Evolutionary conservation across 1,140 invertebrate genomes (phyloP), one percentile per base, ranked within the genome.

Genomic region (Drosophila sp.): DNA sequence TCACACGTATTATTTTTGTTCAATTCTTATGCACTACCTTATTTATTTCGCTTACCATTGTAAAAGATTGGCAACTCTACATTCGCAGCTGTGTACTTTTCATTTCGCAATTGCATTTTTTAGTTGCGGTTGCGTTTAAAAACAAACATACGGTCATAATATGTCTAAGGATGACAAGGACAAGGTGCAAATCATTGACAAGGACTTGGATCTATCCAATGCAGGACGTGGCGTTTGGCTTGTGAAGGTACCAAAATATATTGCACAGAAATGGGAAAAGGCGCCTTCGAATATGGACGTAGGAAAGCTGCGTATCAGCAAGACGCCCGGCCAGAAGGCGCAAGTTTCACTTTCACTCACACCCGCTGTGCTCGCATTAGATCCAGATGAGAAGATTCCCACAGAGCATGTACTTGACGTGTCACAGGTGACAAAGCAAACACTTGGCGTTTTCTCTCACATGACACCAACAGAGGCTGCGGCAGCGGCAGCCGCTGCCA

Each of bases 221-320:
- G 96, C 96, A 27, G 95, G 94, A 7, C 93, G 97, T 78, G 97
- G 97, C 36, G 97, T 99, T 7, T 99, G 98, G 98, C 93, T 99
- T 7, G 98, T 99, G 0, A 99, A 99, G 94, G 97, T 98, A 18
- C 98, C 98, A 2, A 99, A 99, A 93, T 99, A 98, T 93, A 96
- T 99, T 75, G 96, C 97, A 2, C 96, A 78, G 93, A 95, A 84
- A 96, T 95, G 92, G 94, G 96, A 66, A 94, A 97, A 97, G 76
- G 93, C 94, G 95, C 97, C n/a, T 95, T 96, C 91, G 6, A 93
- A 93, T 62, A 94, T 94, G 74, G 94, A 94, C 90, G 94, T 94
- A 3, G 94, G 94, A 4, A 94, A 94, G 75, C 83, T 94, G 53
- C 93, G 93, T 57, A 94, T 94, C 62, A 93, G 93, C 29, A 92